Base-by-base conservation (phyloP, 2,113 vertebrate species). In the Dipodomys stephensi region DNA sequence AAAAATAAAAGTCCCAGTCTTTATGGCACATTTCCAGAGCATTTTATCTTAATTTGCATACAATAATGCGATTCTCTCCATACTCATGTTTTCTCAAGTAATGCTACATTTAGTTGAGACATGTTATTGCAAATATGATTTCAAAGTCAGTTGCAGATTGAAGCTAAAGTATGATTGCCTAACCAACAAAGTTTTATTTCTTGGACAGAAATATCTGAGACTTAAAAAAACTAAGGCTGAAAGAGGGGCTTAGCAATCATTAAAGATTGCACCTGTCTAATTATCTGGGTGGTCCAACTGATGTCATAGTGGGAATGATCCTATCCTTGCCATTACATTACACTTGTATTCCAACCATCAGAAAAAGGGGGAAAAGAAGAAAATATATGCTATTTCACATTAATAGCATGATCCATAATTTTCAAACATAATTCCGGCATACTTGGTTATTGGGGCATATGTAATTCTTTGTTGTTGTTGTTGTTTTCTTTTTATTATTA, bases 101-200 rank as follows among this genome's bases (percentile, higher is more conserved):
- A 68, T 83, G 32, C 1, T 22, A 39, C 81, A 89, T 64, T 77
- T 89, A 92, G 83, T 90, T 93, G 82, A 85, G 35, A 88, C 88
- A 74, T 76, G 25, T 71, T 94, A 88, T 57, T 95, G 90, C 35
- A 88, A 88, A 74, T 73, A 76, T 95, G 2, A 64, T 77, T 92
- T 9, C 27, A 91, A 6, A 92, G 35, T 74, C 39, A 32, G 15
- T 71, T 86, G 49, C 8, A 79, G 22, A 96, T 64, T 92, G 57
- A 76, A 83, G 60, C 3, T 94, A 92, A 95, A 95, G 92, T 91
- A 92, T 83, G 49, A 79, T 68, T 71, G 5, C 44, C 8, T 74
- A 88, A 68, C 39, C 15, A 69, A 80, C 35, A 83, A 81, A 49
- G 13, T 32, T 71, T 93, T 65, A 2, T 74, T 12, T 74, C 67